Evolutionary conservation across 2,113 vertebrate genomes (phyloP), one percentile per base, ranked within the genome.

Genomic region (Aptenodytes forsteri): DNA sequence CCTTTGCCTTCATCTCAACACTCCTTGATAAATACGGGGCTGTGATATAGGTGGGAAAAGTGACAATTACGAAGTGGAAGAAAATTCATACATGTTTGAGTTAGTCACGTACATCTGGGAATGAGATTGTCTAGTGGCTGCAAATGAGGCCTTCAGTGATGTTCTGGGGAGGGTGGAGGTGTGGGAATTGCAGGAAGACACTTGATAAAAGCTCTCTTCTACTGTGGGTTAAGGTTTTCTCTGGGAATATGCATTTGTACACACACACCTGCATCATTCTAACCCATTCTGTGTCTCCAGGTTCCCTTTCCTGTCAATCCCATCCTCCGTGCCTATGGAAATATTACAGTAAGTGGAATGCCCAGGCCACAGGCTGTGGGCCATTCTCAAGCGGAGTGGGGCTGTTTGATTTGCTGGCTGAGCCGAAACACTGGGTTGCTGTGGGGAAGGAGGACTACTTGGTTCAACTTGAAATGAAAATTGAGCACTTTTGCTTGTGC

Each of bases 291-390:
- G 54, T 98, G 62, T 98, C 96, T 66, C 47, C 88, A 99, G 99
- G 97, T 99, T 94, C 98, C 99, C 80, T 98, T 97, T 76, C 99
- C 98, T 4, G 96, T 98, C 73, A 99, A 99, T 84, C 99, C 99
- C 6, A 98, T 99, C 80, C 99, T 99, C 3, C 94, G 98, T 93
- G 99, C 99, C 50, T 99, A 98, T 84, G 99, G 99, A 93, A 99
- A 98, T 64, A 95, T 99, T 64, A 98, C 99, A 4, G 99, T 99
- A 97, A 99, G 99, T 98, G 76, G 20, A 62, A 50, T n/a, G n/a
- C 16, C 29, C 36, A 17, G 44, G 58, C 36, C 38, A 25, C 16
- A 22, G 58, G 22, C 49, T 40, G 29, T 36, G 79, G 40, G 50
- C n/a, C 8, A 2, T 83, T 44, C 76, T 73, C 34, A 78, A 0